Evolutionary conservation across 2,113 vertebrate genomes (phyloP).

Genomic region (Tupaia tana): DNA sequence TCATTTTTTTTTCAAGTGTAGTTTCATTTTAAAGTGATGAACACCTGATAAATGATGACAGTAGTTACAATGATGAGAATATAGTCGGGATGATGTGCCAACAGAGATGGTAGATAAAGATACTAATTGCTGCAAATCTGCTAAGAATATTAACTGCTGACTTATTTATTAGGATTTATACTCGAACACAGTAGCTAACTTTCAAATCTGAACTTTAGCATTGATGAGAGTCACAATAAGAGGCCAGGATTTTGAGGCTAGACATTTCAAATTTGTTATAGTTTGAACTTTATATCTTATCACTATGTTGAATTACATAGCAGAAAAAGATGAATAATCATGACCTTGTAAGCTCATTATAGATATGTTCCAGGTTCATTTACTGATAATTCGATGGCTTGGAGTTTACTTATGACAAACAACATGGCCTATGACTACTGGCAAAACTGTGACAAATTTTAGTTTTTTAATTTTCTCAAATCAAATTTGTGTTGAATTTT

Average conservation of each 20-base stretch:
- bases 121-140: conserved; percentile 26
- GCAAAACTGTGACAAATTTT: not conserved
- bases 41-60: conserved; percentile 69
- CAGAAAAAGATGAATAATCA: conserved; percentile 20
- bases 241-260: not conserved
- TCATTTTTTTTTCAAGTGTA: conserved; percentile 69
- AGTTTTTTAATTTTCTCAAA: conserved; percentile 3
- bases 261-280: conserved; percentile 15
- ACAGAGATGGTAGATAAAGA: conserved; percentile 36
- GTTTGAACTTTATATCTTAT: not conserved
- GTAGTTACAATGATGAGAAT: conserved; percentile 49
- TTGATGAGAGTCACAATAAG: conserved; percentile 56
- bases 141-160: conserved; percentile 36
- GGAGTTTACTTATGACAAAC: not conserved
- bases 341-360: not conserved
- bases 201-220: conserved; percentile 56
- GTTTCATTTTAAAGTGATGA: conserved; percentile 67
- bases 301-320: not conserved
- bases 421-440: not conserved
- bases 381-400: conserved; percentile 11
- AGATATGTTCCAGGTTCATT: not conserved
- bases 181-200: conserved; percentile 14
- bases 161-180: conserved; percentile 32
- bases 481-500: not conserved
- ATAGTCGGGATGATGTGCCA: not conserved